These are phyloP conservation scores for Euphydryas editha DNA, from an alignment of 2,888 invertebrate species.

Conservation along the genomic window DNA sequence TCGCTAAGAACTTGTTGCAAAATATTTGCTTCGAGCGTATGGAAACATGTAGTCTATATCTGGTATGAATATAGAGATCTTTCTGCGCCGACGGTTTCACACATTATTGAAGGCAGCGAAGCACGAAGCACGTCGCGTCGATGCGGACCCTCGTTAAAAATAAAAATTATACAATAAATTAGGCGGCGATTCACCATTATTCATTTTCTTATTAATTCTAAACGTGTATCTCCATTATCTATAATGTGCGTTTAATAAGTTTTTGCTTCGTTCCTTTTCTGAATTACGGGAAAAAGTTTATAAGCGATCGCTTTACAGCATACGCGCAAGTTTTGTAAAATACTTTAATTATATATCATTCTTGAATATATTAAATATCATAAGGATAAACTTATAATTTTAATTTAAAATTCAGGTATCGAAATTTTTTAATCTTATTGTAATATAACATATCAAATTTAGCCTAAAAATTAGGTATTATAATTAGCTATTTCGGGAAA, in stretches of 20 bases:
- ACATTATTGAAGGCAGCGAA: slow-evolving; percentile 68
- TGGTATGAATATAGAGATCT: slow-evolving; percentile 50
- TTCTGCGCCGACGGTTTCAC: slow-evolving; percentile 63
- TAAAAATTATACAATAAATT: slow-evolving; percentile 69
- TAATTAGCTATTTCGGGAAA: not conserved
- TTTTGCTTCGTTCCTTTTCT: slow-evolving; percentile 12
- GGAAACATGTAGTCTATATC: slow-evolving; percentile 35
- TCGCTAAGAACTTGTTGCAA: slow-evolving; percentile 1
- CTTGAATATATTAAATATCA: too few species aligned
- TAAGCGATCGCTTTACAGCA: not conserved
- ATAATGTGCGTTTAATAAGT: slow-evolving; percentile 22
- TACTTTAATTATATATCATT: too few species aligned
- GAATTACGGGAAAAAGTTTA: slow-evolving; percentile 15
- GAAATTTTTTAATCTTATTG: too few species aligned
- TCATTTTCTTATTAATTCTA: slow-evolving; percentile 37
- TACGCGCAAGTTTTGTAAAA: not conserved
- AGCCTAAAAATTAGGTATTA: not conserved
- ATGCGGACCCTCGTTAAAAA: slow-evolving; percentile 71
- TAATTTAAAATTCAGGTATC: too few species aligned
- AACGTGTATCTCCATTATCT: slow-evolving; percentile 25
- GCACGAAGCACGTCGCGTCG: slow-evolving; percentile 65
- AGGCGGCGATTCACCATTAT: slow-evolving; percentile 48
- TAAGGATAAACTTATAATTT: too few species aligned
- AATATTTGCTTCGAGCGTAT: slow-evolving; percentile 27
- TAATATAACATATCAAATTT: too few species aligned